Base-by-base conservation (phyloP, 2,888 invertebrate genomes). In the Eucera pruinosa region DNA sequence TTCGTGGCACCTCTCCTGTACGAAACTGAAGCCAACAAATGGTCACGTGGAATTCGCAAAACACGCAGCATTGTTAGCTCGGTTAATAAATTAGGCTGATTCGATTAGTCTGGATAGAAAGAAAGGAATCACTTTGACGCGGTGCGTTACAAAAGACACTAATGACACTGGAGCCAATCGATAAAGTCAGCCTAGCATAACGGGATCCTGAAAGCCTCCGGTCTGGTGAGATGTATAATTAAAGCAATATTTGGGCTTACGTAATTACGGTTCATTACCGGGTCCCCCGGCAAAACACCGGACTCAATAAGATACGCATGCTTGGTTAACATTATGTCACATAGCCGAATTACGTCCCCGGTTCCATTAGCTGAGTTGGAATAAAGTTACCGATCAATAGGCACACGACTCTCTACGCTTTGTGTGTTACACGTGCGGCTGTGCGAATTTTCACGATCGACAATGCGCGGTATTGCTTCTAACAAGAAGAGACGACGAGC, bases 231-330 rank as follows among this genome's bases (percentile, higher is more conserved):
- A 82, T 84, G 83, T 85, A 84, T 89, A 88, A 89, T 89, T 88
- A 86, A 86, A 89, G 80, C 82, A 86, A 89, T 89, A 89, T 89
- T 89, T 87, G 85, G 84, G 82, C 82, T 86, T 83, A 84, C 82
- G 86, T 89, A 89, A 90, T 90, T 90, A 89, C 76, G 81, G 85
- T 89, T 89, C 86, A 89, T 89, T 90, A 89, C 78, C 78, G 73
- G 48, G 55, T 57, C 66, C 62, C 78, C 61, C 62, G 66, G 70
- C 55, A 67, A 76, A 80, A 80, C 79, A 77, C 43, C 66, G 41
- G 67, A 57, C 72, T 68, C 80, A 65, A 77, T 84, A 81, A 83
- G 84, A 85, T 81, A 85, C 80, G 84, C 81, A 79, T 80, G 84
- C 79, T 82, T 78, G 79, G 75, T 81, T 84, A 81, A 84, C 76